A percentile compares a stretch with the other conserved stretches of the same genome.
phyloP scores from a whole-genome alignment of 2,888 invertebrate genomes.

The Seira musarum region DNA sequence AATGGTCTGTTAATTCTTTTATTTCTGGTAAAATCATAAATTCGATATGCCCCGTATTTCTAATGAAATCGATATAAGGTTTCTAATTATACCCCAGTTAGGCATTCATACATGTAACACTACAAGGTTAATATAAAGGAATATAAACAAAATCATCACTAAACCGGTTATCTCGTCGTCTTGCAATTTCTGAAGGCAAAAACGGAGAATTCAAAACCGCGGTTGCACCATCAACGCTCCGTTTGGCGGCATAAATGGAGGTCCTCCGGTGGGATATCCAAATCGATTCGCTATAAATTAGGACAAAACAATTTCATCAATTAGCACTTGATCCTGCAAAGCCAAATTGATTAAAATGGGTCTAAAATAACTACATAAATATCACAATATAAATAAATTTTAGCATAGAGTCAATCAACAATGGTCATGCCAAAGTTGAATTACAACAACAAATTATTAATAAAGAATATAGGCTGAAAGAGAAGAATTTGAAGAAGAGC shows the following conservation, averaged over 20 bases:
- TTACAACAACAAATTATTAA: background rate
- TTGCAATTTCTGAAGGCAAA: background rate
- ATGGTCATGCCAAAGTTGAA: constrained; percentile 47
- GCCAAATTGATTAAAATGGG: background rate
- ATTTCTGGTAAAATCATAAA: no score
- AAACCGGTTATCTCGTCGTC: constrained; percentile 56
- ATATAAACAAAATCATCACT: constrained; percentile 59
- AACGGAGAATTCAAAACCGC: constrained; percentile 44
- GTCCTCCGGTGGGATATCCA: constrained; percentile 48
- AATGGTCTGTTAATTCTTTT: no score
- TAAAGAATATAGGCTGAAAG: background rate
- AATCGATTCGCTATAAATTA: constrained; percentile 51
- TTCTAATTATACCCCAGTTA: no score
- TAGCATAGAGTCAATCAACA: constrained; percentile 21
- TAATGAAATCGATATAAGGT: no score
- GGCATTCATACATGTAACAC: no score
- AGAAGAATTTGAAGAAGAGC: constrained; percentile 3
- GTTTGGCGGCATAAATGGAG: constrained; percentile 39
- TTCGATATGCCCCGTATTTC: no score
- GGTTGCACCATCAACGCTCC: constrained; percentile 55
- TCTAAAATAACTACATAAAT: constrained; percentile 15
- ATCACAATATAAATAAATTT: constrained; percentile 31
- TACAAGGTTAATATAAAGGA: no score
- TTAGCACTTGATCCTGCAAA: no score
- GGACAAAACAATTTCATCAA: background rate